Percentiles rank a stretch among this genome's conserved stretches.
These are phyloP conservation scores for Hypothenemus hampei DNA, from an alignment of 1,140 invertebrate genomes.

Conservation along the genomic window DNA sequence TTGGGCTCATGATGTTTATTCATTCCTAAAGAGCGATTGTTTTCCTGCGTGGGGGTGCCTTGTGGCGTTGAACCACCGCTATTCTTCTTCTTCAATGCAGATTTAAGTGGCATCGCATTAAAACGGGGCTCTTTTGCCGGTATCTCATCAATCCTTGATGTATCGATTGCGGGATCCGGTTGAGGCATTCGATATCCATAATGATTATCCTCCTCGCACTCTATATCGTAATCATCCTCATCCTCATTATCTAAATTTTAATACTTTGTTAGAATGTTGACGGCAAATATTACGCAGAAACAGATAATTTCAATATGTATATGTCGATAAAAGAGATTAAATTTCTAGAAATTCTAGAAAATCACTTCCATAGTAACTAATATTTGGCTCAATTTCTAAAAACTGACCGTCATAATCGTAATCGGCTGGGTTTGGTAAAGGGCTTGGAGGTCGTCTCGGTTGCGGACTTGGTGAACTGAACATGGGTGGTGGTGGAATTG, in stretches of 20 bases:
- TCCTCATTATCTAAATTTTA: slow-evolving; percentile 34
- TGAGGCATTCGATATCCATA: slow-evolving; percentile 52
- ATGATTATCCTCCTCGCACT: slow-evolving; percentile 52
- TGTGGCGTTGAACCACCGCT: slow-evolving; percentile 57
- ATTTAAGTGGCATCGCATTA: slow-evolving; percentile 85
- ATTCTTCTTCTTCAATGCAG: slow-evolving; percentile 79
- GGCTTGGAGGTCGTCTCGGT: slow-evolving; percentile 48
- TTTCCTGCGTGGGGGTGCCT: slow-evolving; percentile 74
- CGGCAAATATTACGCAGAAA: too few relatives aligned
- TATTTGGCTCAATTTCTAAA: background rate
- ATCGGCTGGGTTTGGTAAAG: slow-evolving; percentile 47
- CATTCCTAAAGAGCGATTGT: slow-evolving; percentile 61
- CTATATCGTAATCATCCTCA: slow-evolving; percentile 48
- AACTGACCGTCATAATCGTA: slow-evolving; percentile 61
- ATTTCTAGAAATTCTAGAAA: background rate
- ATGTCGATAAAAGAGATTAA: too few relatives aligned
- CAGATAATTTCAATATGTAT: too few relatives aligned
- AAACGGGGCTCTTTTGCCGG: slow-evolving; percentile 83
- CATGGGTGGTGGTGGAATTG: slow-evolving; percentile 92
- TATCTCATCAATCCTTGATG: slow-evolving; percentile 79
- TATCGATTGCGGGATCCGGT: slow-evolving; percentile 66
- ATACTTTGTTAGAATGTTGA: too few relatives aligned
- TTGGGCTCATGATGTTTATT: slow-evolving; percentile 66
- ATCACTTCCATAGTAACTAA: too few relatives aligned
- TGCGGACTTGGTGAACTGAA: slow-evolving; percentile 85